These are phyloP conservation scores for Lissocephala sabroskyi DNA, from an alignment of 2,888 invertebrate species.

Conservation along the genomic window DNA sequence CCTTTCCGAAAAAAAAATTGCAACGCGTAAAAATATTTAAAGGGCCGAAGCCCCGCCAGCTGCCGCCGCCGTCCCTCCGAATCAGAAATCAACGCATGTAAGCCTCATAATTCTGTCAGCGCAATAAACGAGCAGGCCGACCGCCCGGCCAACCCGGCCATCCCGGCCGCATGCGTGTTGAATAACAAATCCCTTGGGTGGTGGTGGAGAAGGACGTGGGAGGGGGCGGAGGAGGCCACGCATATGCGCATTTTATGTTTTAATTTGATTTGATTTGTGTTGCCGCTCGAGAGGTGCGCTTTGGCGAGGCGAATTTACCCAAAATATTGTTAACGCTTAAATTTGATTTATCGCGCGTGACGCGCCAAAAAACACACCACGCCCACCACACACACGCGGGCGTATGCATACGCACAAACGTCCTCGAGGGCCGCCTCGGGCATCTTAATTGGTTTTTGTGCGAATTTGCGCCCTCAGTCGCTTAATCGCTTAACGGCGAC, in stretches of 20 bases:
- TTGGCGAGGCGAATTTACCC: conserved; percentile 20
- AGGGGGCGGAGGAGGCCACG: too few species aligned
- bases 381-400: background rate
- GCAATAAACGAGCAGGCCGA: conserved; percentile 65
- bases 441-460: conserved; percentile 56
- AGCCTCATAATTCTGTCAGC: conserved; percentile 67
- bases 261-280: conserved; percentile 69
- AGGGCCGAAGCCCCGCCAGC: conserved; percentile 21
- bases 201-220: too few species aligned
- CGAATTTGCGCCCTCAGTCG: conserved; percentile 20
- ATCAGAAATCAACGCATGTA: conserved; percentile 58
- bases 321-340: conserved; percentile 63
- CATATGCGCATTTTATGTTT: conserved; percentile 59
- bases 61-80: background rate
- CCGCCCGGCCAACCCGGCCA: conserved; percentile 48
- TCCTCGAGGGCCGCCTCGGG: too few species aligned
- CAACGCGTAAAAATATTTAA: conserved; percentile 64
- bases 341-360: conserved; percentile 63
- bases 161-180: conserved; percentile 51
- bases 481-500: conserved; percentile 28
- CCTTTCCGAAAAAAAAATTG: conserved; percentile 47
- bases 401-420: background rate
- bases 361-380: conserved; percentile 2
- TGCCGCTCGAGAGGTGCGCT: conserved; percentile 14
- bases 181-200: too few species aligned